Evolutionary conservation across 2,888 invertebrate species (phyloP), one percentile per base, ranked within the genome.

Genomic region (Erynnis tages): DNA sequence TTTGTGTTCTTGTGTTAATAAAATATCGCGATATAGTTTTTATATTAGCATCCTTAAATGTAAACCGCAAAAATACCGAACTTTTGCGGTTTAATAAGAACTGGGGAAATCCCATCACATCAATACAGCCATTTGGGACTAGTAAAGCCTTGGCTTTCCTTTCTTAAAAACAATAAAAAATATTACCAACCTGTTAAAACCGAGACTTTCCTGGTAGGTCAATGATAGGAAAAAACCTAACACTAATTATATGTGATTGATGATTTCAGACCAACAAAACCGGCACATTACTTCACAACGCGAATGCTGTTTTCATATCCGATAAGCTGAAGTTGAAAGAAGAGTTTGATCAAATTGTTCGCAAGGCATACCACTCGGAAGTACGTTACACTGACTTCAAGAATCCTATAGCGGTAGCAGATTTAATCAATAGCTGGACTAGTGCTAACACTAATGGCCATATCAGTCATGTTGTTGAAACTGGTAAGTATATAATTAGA

Each of bases 371-470:
- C 63, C 69, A 72, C 1, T 83, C 91, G 0, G 85, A 91, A 17
- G 61, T 93, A 0, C 65, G 73, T 4, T 63, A 67, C 2, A 56
- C 93, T 0, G 86, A 93, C 70, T 93, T 93, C 60, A 60, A 55
- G 0, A 74, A 92, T 49, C 58, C 86, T 0, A 59, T 62, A 0
- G 57, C 55, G 4, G 79, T 92, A 0, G 82, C 89, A 0, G 59
- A 73, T 1, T 53, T 60, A 0, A 92, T 94, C 21, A 94, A 94
- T 63, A 66, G 71, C 2, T 94, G 93, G 93, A 91, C 92, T 2
- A 77, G 69, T 2, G 66, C 76, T 1, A 78, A 81, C 10, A 94
- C 94, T 0, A 79, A 82, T 11, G 91, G 92, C 6, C 73, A 90
- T 4, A 92, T 94, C 44, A 75, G 82, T 0, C 66, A 74, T 10